Evolutionary conservation across 1,140 invertebrate genomes (phyloP), one percentile per base, ranked within the genome.

Genomic region (Meteorus sp.): DNA sequence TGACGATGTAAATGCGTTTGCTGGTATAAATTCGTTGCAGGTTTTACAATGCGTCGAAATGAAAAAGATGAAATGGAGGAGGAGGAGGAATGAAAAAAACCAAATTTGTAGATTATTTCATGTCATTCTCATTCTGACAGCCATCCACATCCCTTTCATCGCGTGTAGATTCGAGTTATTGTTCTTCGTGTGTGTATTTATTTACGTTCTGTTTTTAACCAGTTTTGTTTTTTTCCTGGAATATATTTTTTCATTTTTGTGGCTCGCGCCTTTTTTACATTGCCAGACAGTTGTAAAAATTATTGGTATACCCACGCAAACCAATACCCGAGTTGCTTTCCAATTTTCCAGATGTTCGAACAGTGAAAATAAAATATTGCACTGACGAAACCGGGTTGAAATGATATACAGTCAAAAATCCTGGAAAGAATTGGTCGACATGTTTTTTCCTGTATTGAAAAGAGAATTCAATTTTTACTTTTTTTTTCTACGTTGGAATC

Each of bases 301-400:
- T 60, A 63, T 63, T 57, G 62, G 58, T 23, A 53, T 44, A 59
- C 54, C 35, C n/a, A n/a, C n/a, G n/a, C n/a, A n/a, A 20, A 39
- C 56, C 45, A 22, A 43, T 50, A 33, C 33, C n/a, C 56, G 56
- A 48, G 52, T 57, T 63, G 57, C 60, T 60, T 63, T 60, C 58
- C 62, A 63, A 63, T 63, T 63, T 63, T 63, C 54, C 62, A 63
- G 62, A 60, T 63, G 56, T 54, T 27, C 44, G 62, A 47, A 33
- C 54, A 13, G 37, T 27, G 22, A 13, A 41, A 31, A 63, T 63
- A 51, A 63, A 63, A 60, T 63, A 63, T 60, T 41, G 54, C 51
- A 45, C 15, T 63, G 61, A 60, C 52, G 56, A 56, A 57, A 56
- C n/a, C 56, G 56, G 47, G 48, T 52, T 59, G 47, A 58, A 43